Evolutionary conservation across 2,888 invertebrate genomes (phyloP).

Genomic region (Megastigmus dorsalis): DNA sequence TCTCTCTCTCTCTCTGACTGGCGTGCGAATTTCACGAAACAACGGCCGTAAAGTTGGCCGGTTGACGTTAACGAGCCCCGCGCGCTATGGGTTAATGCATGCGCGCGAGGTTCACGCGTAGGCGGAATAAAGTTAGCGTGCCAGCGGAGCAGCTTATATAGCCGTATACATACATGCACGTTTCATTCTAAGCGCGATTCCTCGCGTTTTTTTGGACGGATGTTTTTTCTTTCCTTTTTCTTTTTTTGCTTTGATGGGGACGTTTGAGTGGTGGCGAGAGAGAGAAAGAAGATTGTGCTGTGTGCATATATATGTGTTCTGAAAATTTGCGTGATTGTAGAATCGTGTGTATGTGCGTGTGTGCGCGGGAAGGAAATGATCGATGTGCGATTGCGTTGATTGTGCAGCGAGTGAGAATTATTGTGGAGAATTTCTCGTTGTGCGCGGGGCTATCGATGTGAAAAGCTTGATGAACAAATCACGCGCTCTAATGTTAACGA

Average conservation of each 20-base stretch:
- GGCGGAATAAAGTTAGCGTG: conserved; percentile 10
- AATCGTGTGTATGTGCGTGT: no score
- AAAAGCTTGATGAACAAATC: no score
- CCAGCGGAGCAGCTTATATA: not conserved
- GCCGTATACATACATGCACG: no score
- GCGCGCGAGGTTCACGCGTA: no score
- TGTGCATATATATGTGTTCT: not conserved
- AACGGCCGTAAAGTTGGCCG: conserved; percentile 36
- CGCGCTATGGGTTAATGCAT: not conserved
- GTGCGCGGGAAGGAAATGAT: not conserved
- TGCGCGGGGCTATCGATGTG: no score
- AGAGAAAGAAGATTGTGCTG: not conserved
- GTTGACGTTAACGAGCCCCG: conserved; percentile 39
- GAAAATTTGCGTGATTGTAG: conserved; percentile 2
- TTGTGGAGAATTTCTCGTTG: no score
- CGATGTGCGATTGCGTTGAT: not conserved
- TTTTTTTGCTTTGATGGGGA: not conserved
- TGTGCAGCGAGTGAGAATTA: no score
- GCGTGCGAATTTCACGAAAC: conserved; percentile 36
- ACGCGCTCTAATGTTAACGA: no score
- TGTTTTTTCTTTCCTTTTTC: not conserved
- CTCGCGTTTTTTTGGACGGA: no score
- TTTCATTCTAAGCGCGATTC: not conserved
- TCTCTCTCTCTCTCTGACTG: not conserved
- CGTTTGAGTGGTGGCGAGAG: not conserved